Base-by-base conservation (phyloP, 2,888 invertebrate species). In the Anaspis maculata region DNA sequence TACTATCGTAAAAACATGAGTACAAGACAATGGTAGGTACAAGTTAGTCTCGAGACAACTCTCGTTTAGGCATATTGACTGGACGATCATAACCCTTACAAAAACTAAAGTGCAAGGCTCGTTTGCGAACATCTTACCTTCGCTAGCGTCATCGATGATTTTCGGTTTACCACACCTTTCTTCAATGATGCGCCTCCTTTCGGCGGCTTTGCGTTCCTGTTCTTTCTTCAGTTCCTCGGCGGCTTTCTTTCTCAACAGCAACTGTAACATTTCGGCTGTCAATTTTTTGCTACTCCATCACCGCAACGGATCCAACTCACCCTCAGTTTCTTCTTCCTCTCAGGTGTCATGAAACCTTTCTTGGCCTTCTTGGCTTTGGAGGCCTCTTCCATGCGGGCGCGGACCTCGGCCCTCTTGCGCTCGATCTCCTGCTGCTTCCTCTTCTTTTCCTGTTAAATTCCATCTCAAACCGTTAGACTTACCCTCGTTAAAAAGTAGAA, bases 271-370 rank as follows among this genome's bases (percentile, higher is more conserved):
- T n/a, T n/a, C n/a, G 19, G 9, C 19, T 5, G 10, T 33, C 16
- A 26, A 3, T 41, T 23, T 30, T 15, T 31, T 36, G 13, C 27
- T 25, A 38, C 15, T 13, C 15, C 15, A 25, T 34, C 24, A 41
- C 3, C 23, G 6, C 19, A 7, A 27, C n/a, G n/a, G n/a, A n/a
- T 5, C 9, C 9, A 27, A 75, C 85, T 76, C 66, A 95, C 95
- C 81, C 96, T 86, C 66, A 97, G 90, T 72, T 96, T 95, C 89
- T 96, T 97, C 88, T 97, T 97, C 74, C 97, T 92, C 74, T 97
- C 96, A 45, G 96, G 95, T 63, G 97, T 95, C 91, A 95, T 95
- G 83, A 97, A 96, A 80, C 97, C 97, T 76, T 96, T 97, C 86
- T 97, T 97, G 68, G 91, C 92, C 76, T 94, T 95, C 76, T 96